Percentiles rank a stretch among this genome's conserved stretches.
phyloP scores from a whole-genome alignment of 2,797 vertebrate species.

The Aldrovandia affinis region DNA sequence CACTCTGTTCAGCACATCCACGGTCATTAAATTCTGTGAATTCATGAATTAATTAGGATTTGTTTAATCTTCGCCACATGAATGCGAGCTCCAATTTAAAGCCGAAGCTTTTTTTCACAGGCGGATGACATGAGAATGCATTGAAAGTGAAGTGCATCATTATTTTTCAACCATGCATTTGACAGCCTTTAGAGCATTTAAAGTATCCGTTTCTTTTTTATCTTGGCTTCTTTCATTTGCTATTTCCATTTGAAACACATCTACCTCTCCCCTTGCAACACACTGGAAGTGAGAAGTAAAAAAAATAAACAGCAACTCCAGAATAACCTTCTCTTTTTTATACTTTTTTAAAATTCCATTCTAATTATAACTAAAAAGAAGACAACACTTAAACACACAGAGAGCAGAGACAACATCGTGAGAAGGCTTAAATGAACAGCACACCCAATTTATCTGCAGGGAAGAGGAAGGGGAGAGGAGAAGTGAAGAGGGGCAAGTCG shows the following conservation, averaged over 20 bases:
- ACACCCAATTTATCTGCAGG: neutral
- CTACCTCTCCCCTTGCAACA: neutral
- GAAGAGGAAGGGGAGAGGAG: neutral
- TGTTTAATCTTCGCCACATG: neutral
- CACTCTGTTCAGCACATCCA: neutral
- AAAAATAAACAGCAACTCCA: neutral
- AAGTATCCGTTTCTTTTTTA: neutral
- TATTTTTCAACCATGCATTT: neutral
- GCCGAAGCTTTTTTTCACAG: neutral
- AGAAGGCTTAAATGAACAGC: neutral
- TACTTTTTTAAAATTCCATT: neutral
- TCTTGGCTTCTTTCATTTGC: neutral
- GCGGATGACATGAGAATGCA: neutral
- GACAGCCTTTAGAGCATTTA: constrained; percentile 2
- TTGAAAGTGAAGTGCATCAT: neutral
- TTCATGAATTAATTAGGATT: neutral
- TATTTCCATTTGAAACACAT: neutral
- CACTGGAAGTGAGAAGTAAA: constrained; percentile 6
- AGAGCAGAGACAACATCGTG: neutral
- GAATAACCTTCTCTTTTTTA: neutral
- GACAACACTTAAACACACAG: constrained; percentile 18
- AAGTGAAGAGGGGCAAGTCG: neutral
- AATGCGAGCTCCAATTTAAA: constrained; percentile 2
- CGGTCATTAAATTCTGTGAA: neutral
- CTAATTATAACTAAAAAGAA: neutral